phyloP scores from a whole-genome alignment of 2,797 vertebrate species.

The Ptychadena robeensis region DNA sequence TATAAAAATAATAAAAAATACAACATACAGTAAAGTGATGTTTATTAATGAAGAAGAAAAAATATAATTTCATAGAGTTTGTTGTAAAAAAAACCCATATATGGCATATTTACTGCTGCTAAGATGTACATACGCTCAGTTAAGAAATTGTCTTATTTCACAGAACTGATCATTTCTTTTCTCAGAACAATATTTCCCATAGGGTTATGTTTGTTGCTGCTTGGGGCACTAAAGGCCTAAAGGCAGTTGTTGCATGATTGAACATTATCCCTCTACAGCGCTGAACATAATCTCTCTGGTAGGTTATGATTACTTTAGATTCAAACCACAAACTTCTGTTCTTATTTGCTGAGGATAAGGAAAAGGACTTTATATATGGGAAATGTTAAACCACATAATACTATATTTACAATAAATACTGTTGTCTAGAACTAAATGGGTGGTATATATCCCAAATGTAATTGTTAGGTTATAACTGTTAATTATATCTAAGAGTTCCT shows the following conservation, averaged over 20 bases:
- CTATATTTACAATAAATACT: neutral
- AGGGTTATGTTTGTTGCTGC: slow-evolving; percentile 63
- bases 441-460: too few relatives aligned
- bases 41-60: too few relatives aligned
- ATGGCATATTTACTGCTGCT: slow-evolving; percentile 10
- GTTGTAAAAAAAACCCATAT: slow-evolving; percentile 23
- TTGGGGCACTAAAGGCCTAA: slow-evolving; percentile 60
- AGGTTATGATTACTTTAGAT: slow-evolving; percentile 55
- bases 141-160: slow-evolving; percentile 47
- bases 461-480: too few relatives aligned
- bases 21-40: too few relatives aligned
- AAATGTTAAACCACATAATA: neutral
- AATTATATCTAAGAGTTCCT: too few relatives aligned
- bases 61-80: too few relatives aligned
- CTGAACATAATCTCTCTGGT: slow-evolving; percentile 45
- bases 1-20: too few relatives aligned
- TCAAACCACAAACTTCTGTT: slow-evolving; percentile 58
- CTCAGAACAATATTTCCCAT: slow-evolving; percentile 62
- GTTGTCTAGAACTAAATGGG: neutral
- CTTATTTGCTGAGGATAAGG: slow-evolving; percentile 18
- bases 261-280: slow-evolving; percentile 57
- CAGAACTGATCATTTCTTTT: slow-evolving; percentile 26
- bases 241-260: slow-evolving; percentile 64
- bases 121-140: slow-evolving; percentile 20
- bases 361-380: neutral